Base-by-base conservation (phyloP, 1,140 invertebrate genomes). In the Leptinotarsa undecemlineata region DNA sequence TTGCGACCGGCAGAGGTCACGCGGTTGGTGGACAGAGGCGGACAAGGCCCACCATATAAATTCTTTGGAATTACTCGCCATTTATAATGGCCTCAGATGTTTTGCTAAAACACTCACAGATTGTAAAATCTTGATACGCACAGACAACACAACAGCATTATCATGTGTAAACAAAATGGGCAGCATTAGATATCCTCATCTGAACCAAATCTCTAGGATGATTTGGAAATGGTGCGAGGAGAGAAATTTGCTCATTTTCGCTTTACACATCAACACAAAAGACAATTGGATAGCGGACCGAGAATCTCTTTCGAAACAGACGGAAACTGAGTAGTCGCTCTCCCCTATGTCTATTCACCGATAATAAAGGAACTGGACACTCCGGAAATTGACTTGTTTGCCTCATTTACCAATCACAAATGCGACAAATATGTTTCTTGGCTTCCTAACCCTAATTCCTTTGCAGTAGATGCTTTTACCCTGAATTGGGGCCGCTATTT, bases 181-280 rank as follows among this genome's bases (percentile, higher is more conserved):
- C 0, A 76, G 82, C 21, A 74, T 78, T 48, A 26, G 78, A 71
- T 80, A 71, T 71, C 48, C 64, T 57, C 48, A 79, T 42, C 72
- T 80, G 63, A 77, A 71, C 61, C 21, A 73, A 19, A 17, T 82
- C 14, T 6, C 81, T 20, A 73, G 68, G 47, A 17, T 77, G 57
- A 76, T 84, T 63, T 82, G 78, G 80, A 47, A 76, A 21, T 82
- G 79, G 77, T 82, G 81, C 74, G 81, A 82, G 76, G 19, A 60
- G 77, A 48, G 79, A 73, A 73, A 79, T n/a, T 19, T 81, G 47
- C 77, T 64, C 68, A 67, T 83, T 47, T 79, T 78, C 66, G 74
- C 74, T 70, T 78, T 60, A 68, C 82, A 76, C 48, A 82, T 74
- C 60, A 78, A n/a, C 69, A 80, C 62, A 75, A 66, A 63, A 19